A percentile compares a stretch with the other conserved stretches of the same genome.
phyloP scores from a whole-genome alignment of 2,888 invertebrate genomes.

The Noctua comes region DNA sequence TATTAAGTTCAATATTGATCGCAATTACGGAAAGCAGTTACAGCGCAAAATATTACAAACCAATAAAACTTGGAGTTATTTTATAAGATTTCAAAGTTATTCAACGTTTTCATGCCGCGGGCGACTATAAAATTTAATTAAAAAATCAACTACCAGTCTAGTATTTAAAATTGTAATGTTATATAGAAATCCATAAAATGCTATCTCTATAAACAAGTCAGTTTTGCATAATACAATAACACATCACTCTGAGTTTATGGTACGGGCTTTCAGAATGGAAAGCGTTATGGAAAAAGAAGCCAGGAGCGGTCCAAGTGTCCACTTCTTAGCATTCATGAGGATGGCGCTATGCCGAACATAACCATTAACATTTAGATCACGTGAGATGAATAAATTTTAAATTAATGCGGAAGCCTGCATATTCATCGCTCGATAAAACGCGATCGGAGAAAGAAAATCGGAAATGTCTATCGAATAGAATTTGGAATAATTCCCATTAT shows the following conservation, averaged over 20 bases:
- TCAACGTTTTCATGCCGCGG: slow-evolving; percentile 55
- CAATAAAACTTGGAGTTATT: slow-evolving; percentile 51
- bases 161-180: slow-evolving; percentile 68
- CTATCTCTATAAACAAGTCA: slow-evolving; percentile 74
- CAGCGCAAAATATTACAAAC: slow-evolving; percentile 43
- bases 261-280: slow-evolving; percentile 72
- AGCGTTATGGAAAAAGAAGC: slow-evolving; percentile 75
- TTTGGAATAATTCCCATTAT: slow-evolving; percentile 61
- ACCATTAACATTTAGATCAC: slow-evolving; percentile 69
- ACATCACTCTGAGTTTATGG: slow-evolving; percentile 75
- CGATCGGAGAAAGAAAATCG: slow-evolving; percentile 51
- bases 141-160: slow-evolving; percentile 64
- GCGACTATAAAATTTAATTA: slow-evolving; percentile 66
- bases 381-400: slow-evolving; percentile 63
- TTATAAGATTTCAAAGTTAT: slow-evolving; percentile 56
- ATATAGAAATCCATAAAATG: slow-evolving; percentile 66
- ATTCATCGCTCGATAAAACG: slow-evolving; percentile 62
- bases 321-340: slow-evolving; percentile 82
- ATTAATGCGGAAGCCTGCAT: slow-evolving; percentile 63
- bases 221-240: slow-evolving; percentile 80
- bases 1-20: slow-evolving; percentile 42
- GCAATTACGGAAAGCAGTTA: slow-evolving; percentile 42
- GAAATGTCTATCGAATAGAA: slow-evolving; percentile 48
- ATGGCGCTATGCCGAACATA: slow-evolving; percentile 74
- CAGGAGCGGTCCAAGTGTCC: slow-evolving; percentile 83